A percentile compares a stretch with the other conserved stretches of the same genome.
These are phyloP conservation scores for Calliphora vicina DNA, from an alignment of 1,140 invertebrate genomes.

Conservation along the genomic window DNA sequence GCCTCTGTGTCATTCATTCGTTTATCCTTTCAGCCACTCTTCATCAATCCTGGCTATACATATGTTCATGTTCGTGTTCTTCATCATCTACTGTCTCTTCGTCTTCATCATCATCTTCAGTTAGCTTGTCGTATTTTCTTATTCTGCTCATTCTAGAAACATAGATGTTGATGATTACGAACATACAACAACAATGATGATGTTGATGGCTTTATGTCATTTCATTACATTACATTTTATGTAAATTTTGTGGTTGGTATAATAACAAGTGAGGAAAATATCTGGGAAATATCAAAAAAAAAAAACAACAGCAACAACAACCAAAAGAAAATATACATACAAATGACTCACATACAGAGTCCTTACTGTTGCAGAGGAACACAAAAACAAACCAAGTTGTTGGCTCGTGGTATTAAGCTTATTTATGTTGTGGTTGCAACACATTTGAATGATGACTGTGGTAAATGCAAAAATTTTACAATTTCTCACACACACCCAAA, in stretches of 20 bases:
- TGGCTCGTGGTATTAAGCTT: constrained; percentile 28
- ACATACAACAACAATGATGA: neutral
- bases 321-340: neutral
- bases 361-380: neutral
- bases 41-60: neutral
- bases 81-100: too few species aligned
- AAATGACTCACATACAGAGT: neutral
- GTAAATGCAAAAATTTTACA: neutral
- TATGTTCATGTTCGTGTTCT: too few species aligned
- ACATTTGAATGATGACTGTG: constrained; percentile 27
- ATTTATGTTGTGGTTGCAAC: constrained; percentile 33
- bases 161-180: neutral
- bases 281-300: neutral
- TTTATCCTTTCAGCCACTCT: neutral
- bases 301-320: too few species aligned
- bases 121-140: neutral
- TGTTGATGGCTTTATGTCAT: constrained; percentile 33
- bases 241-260: constrained; percentile 30
- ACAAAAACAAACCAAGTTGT: constrained; percentile 7
- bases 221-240: constrained; percentile 35
- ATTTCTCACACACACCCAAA: too few species aligned
- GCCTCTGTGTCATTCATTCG: neutral
- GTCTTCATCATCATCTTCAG: too few species aligned
- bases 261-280: constrained; percentile 8
- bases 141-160: neutral